Evolutionary conservation across 2,888 invertebrate species (phyloP), one percentile per base, ranked within the genome.

Genomic region (Philereme vetulata): DNA sequence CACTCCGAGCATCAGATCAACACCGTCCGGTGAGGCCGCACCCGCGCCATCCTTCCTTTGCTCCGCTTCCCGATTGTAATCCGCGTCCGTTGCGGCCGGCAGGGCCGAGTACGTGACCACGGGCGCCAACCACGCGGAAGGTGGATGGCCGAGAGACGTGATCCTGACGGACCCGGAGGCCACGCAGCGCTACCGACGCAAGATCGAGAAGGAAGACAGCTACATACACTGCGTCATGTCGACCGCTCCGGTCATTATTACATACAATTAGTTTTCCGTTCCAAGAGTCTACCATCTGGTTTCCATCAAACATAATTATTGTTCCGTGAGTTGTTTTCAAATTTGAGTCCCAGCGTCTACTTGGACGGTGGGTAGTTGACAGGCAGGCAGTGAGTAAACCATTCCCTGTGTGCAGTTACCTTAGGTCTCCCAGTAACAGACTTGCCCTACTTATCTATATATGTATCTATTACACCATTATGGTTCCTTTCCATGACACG

Each of bases 91-190:
- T 38, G 6, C 8, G 6, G 7, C 6, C 38, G 5, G 45, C 76
- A 94, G 94, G 60, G 94, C 94, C 21, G 94, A 94, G 62, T 93
- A 93, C 73, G 79, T 90, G 5, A 75, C 70, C 0, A 85, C 88
- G 9, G 95, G 96, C 3, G 92, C 94, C 70, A 94, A 94, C 71
- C 97, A 97, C 80, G 93, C 93, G 5, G 97, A 97, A 77, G 97
- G 97, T 40, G 97, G 97, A 3, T 97, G 97, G 97, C 96, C 97
- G 0, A 95, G 94, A 70, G 97, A 97, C 71, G 91, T 95, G 0
- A 93, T 93, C 64, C 81, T 91, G 38, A 74, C 86, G 21, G 95
- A 95, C 76, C 92, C 94, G 35, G 97, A 97, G 77, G 95, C 95
- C 68, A 95, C 96, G 7, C 90, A 94, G 67, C 93, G 97, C 40